Evolutionary conservation across 2,113 vertebrate species (phyloP).

Genomic region (Cariama cristata): DNA sequence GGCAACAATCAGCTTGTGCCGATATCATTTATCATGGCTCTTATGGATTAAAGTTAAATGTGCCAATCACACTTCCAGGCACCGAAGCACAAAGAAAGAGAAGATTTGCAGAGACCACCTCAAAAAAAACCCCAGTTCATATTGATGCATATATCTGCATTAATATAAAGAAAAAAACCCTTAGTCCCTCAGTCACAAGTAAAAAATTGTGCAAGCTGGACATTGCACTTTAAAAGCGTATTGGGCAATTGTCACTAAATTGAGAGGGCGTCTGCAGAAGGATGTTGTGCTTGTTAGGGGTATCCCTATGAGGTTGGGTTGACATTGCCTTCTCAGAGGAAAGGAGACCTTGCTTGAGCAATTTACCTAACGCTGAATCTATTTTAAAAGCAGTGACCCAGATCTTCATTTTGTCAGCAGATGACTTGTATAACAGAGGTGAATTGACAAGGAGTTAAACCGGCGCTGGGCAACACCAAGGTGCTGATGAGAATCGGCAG

Average conservation of each 20-base stretch:
- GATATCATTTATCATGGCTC: background rate
- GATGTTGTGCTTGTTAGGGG: background rate
- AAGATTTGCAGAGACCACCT: background rate
- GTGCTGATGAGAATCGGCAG: rapidly evolving
- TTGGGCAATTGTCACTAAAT: background rate
- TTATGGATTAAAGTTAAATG: rapidly evolving
- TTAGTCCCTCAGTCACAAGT: background rate
- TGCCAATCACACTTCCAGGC: background rate
- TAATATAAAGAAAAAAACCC: background rate
- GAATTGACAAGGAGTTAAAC: slow-evolving; percentile 49
- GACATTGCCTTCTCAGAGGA: slow-evolving; percentile 40
- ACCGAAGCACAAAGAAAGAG: background rate
- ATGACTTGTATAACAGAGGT: slow-evolving; percentile 49
- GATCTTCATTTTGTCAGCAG: slow-evolving; percentile 67
- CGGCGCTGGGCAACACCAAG: background rate
- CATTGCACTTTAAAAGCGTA: background rate
- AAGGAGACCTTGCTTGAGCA: slow-evolving; percentile 43
- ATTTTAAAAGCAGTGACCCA: slow-evolving; percentile 65
- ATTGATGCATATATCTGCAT: background rate
- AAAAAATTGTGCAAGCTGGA: background rate
- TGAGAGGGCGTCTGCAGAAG: background rate
- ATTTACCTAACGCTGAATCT: slow-evolving; percentile 56
- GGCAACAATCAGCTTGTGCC: background rate
- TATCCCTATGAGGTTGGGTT: slow-evolving; percentile 1
- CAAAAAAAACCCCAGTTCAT: background rate